Conservation (phyloP, 2,113 vertebrate genomes). For the Vulpes ferrilata region DNA sequence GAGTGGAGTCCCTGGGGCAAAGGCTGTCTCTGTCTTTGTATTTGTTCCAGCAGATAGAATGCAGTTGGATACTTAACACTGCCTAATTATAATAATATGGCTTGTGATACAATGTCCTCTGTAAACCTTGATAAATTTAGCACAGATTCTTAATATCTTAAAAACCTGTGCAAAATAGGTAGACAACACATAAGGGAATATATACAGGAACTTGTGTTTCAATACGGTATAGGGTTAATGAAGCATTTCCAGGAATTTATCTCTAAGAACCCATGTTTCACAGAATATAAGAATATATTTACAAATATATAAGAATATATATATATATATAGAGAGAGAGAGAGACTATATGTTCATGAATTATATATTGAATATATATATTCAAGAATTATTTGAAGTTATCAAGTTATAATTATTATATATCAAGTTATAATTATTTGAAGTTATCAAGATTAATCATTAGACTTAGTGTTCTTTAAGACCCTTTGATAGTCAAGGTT, state of each 20-base stretch:
- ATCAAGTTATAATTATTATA: not conserved
- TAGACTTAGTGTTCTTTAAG: not conserved
- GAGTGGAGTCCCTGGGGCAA: not conserved
- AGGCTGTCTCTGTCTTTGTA: constrained; percentile 39
- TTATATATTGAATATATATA: not conserved
- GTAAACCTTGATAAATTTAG: constrained; percentile 53
- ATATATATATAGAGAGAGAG: not conserved
- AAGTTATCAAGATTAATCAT: constrained; percentile 47
- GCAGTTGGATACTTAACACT: constrained; percentile 30
- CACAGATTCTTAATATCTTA: constrained; percentile 35
- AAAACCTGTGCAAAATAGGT: constrained; percentile 37
- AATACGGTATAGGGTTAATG: not conserved
- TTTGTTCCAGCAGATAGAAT: constrained; percentile 44
- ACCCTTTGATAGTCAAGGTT: not conserved
- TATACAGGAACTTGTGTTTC: not conserved
- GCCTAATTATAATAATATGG: constrained; percentile 60
- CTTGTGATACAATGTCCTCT: constrained; percentile 51
- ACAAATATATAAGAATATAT: not conserved
- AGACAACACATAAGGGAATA: not conserved
- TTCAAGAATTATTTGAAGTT: not conserved
- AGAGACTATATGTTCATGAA: not conserved
- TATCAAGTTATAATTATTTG: constrained; percentile 7
- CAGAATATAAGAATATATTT: not conserved
- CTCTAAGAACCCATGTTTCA: constrained; percentile 11
- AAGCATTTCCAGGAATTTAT: not conserved